A percentile compares a stretch with the other conserved stretches of the same genome.
Evolutionary conservation across 2,888 invertebrate species (phyloP).

Genomic region (Chloroclysta siterata): DNA sequence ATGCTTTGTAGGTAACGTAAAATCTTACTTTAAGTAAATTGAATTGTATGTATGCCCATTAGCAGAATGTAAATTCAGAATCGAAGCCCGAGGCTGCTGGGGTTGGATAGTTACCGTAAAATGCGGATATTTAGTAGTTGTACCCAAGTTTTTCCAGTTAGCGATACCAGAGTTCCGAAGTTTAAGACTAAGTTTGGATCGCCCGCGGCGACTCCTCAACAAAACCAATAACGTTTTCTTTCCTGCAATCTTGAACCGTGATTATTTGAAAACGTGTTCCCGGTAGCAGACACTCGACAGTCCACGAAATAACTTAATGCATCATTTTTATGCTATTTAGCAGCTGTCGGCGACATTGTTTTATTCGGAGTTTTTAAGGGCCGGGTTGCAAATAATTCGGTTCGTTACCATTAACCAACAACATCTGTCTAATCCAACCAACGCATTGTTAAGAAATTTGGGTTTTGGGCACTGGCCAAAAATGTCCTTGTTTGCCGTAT

Average conservation of each 20-base stretch:
- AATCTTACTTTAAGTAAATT: slow-evolving; percentile 18
- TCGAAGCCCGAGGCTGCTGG: slow-evolving; percentile 40
- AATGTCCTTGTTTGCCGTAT: not conserved
- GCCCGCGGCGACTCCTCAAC: slow-evolving; percentile 51
- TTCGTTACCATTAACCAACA: slow-evolving; percentile 10
- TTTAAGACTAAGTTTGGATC: slow-evolving; percentile 31
- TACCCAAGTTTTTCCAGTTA: slow-evolving; percentile 58
- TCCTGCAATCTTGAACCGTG: slow-evolving; percentile 60
- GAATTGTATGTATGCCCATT: slow-evolving; percentile 31
- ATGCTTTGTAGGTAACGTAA: not conserved
- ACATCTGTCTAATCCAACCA: slow-evolving; percentile 11
- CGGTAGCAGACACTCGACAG: slow-evolving; percentile 47
- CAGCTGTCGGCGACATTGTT: slow-evolving; percentile 5
- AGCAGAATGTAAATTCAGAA: slow-evolving; percentile 46
- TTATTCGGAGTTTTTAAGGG: slow-evolving; percentile 6
- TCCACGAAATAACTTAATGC: slow-evolving; percentile 6
- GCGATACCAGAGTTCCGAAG: slow-evolving; percentile 46
- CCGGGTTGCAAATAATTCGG: slow-evolving; percentile 9
- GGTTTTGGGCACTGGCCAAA: slow-evolving; percentile 1
- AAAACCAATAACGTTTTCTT: slow-evolving; percentile 62
- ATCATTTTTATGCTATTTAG: slow-evolving; percentile 10
- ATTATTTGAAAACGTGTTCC: slow-evolving; percentile 67
- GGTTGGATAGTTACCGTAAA: slow-evolving; percentile 51
- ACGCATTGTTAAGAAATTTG: slow-evolving; percentile 4
- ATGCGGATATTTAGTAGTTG: slow-evolving; percentile 61